Evolutionary conservation across 2,113 vertebrate genomes (phyloP).

Genomic region (Junco hyemalis): DNA sequence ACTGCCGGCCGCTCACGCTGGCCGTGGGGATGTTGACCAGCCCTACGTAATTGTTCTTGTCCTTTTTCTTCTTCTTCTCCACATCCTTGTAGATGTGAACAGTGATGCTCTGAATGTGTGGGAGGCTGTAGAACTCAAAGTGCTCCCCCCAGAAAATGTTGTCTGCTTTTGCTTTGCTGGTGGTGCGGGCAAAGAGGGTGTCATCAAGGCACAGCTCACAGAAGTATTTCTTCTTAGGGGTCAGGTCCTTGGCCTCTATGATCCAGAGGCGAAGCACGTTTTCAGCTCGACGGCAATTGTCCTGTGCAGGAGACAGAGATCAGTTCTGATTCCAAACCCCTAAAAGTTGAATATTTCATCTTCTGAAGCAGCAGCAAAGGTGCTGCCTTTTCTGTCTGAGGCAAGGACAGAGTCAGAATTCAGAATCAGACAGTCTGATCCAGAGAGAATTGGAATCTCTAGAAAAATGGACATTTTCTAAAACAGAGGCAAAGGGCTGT

Average conservation of each 20-base stretch:
- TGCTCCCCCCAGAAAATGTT: conserved; percentile 98
- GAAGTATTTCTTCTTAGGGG: conserved; percentile 95
- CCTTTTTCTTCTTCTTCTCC: conserved; percentile 97
- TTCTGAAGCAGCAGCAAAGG: background rate
- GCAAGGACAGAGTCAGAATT: background rate
- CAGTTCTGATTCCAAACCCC: background rate
- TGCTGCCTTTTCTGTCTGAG: background rate
- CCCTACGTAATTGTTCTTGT: conserved; percentile 96
- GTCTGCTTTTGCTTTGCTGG: conserved; percentile 92
- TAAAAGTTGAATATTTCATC: background rate
- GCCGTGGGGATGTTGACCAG: conserved; percentile 91
- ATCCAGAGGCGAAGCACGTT: conserved; percentile 94
- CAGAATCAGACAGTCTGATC: background rate
- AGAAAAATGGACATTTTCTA: background rate
- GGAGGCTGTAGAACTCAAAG: conserved; percentile 90
- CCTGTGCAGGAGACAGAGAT: conserved; percentile 73
- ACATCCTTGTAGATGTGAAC: conserved; percentile 95
- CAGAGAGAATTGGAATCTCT: background rate
- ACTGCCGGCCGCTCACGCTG: conserved; percentile 87
- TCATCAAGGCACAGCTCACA: conserved; percentile 98
- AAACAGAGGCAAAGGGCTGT: background rate
- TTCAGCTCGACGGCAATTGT: conserved; percentile 90
- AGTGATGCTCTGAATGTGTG: conserved; percentile 84
- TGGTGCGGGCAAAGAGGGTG: conserved; percentile 92
- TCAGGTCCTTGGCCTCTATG: conserved; percentile 96